phyloP scores from a whole-genome alignment of 2,113 vertebrate genomes.

The Martes martes region DNA sequence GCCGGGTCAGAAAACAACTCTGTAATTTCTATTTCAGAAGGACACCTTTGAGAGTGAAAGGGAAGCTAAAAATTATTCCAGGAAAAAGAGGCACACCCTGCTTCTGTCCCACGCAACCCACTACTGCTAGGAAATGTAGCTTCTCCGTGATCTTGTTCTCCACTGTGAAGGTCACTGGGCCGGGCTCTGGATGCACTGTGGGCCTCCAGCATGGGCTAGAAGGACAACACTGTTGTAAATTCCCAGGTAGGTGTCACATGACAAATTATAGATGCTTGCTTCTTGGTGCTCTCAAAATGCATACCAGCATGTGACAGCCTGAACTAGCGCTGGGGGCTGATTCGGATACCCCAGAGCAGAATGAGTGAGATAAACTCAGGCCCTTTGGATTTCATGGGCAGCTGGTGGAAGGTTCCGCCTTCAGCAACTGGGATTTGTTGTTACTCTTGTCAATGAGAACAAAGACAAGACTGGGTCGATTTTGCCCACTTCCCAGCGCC shows the following conservation, averaged over 20 bases:
- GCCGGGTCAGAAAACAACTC: neutral
- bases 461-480: neutral
- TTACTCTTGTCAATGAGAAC: neutral
- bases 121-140: neutral
- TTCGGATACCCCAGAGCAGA: neutral
- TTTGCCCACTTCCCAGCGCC: neutral
- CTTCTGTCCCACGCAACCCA: neutral
- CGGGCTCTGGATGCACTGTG: accelerated
- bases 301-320: neutral
- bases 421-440: neutral
- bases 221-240: neutral
- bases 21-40: neutral
- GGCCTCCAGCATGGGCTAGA: neutral
- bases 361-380: neutral
- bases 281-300: neutral
- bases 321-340: neutral
- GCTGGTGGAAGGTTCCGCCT: neutral
- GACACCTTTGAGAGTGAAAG: neutral
- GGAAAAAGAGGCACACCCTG: neutral
- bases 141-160: neutral
- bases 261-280: neutral
- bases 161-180: neutral
- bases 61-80: neutral
- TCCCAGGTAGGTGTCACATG: neutral
- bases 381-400: neutral